A percentile compares a stretch with the other conserved stretches of the same genome.
phyloP scores from a whole-genome alignment of 92 coral and sea anemone genomes.

The Blastomussa wellsi region DNA sequence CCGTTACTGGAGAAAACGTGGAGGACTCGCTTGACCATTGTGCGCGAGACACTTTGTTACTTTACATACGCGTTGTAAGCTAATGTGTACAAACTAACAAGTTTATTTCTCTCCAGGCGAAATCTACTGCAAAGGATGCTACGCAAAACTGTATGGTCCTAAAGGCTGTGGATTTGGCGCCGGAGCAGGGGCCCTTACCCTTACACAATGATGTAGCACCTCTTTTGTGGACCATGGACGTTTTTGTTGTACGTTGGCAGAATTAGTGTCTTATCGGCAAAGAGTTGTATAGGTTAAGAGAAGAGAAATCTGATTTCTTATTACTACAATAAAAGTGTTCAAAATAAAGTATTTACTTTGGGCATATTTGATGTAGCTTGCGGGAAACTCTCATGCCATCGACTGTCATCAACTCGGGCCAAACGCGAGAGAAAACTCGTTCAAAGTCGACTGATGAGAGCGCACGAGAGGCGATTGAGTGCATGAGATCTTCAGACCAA shows the following conservation, averaged over 20 bases:
- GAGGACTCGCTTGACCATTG: too few species aligned
- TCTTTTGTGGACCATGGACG: neutral
- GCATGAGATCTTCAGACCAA: too few species aligned
- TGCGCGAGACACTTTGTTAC: too few species aligned
- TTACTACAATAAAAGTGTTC: neutral
- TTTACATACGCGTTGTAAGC: too few species aligned
- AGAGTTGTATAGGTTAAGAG: neutral
- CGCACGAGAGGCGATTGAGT: too few species aligned
- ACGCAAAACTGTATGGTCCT: constrained; percentile 53
- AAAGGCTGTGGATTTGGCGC: constrained; percentile 66
- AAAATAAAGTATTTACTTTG: neutral
- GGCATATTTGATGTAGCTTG: neutral
- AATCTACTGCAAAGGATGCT: constrained; percentile 53
- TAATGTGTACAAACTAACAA: neutral
- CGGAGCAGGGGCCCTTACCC: constrained; percentile 64
- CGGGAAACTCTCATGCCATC: too few species aligned
- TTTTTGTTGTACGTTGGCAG: neutral
- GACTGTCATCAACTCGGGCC: too few species aligned
- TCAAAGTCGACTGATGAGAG: too few species aligned
- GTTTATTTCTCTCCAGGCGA: constrained; percentile 31
- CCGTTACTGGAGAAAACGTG: too few species aligned
- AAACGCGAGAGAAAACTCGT: too few species aligned
- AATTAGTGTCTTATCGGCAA: neutral
- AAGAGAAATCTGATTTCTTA: neutral
- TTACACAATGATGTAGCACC: constrained; percentile 28